phyloP scores from a whole-genome alignment of 2,113 vertebrate species.

The Spizaetus ornatus region DNA sequence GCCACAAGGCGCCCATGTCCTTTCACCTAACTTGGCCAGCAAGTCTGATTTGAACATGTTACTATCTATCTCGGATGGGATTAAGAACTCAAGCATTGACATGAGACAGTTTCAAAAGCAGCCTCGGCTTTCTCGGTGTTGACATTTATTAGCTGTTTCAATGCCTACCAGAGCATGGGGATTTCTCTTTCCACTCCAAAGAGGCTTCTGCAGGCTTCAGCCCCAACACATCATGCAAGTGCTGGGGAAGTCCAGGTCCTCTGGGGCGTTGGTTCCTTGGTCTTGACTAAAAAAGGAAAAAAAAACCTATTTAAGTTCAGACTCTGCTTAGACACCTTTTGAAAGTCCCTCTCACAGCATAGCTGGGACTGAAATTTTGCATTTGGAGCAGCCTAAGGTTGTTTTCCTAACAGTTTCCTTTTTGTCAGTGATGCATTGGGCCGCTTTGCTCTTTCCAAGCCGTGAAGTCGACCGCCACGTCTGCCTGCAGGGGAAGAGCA shows the following conservation, averaged over 20 bases:
- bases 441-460: neutral
- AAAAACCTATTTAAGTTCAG: neutral
- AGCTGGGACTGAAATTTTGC: neutral
- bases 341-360: neutral
- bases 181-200: neutral
- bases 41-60: neutral
- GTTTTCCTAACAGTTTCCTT: neutral
- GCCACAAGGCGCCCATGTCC: neutral
- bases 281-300: neutral
- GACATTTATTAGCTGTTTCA: neutral
- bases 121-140: neutral
- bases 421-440: neutral
- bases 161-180: neutral
- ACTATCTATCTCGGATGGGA: neutral
- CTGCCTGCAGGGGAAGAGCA: neutral
- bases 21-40: neutral
- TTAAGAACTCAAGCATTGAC: neutral
- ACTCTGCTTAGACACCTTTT: neutral
- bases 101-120: neutral
- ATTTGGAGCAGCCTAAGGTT: neutral
- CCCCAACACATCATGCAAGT: no score
- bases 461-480: rapidly evolving
- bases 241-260: neutral
- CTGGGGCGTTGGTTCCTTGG: neutral
- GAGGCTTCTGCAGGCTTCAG: neutral